Conservation (phyloP, 1,140 invertebrate species). For the Sycophila sp. region DNA sequence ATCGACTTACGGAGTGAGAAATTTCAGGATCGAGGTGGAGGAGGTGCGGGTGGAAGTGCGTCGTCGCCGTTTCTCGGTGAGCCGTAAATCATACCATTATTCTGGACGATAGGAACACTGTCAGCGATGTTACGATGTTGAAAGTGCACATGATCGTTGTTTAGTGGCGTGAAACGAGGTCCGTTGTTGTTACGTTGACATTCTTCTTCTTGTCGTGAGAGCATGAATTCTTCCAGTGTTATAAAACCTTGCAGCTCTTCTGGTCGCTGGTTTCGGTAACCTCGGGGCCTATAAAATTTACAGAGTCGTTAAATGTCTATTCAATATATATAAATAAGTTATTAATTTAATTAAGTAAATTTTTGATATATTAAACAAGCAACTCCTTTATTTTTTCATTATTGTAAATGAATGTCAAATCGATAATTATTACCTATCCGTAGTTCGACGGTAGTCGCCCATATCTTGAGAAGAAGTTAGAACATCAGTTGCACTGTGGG, state of each 20-base stretch:
- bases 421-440: slow-evolving; percentile 54
- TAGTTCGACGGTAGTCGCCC: slow-evolving; percentile 55
- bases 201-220: slow-evolving; percentile 77
- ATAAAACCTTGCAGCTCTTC: slow-evolving; percentile 68
- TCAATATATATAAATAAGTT: no score
- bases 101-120: slow-evolving; percentile 20
- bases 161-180: slow-evolving; percentile 44
- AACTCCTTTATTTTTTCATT: no score
- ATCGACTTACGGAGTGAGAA: neutral
- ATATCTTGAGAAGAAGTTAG: slow-evolving; percentile 52
- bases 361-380: no score
- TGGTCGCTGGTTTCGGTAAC: slow-evolving; percentile 41
- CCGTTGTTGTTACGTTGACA: slow-evolving; percentile 52
- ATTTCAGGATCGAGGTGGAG: neutral
- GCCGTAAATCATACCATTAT: slow-evolving; percentile 47
- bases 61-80: slow-evolving; percentile 48
- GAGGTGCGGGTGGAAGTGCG: slow-evolving; percentile 8
- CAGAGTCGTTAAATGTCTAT: neutral
- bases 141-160: slow-evolving; percentile 54
- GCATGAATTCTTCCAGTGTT: slow-evolving; percentile 80
- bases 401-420: no score
- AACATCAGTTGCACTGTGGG: slow-evolving; percentile 53
- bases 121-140: slow-evolving; percentile 50
- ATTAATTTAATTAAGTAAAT: no score
- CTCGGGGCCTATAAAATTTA: neutral